Conservation (phyloP, 2,888 invertebrate genomes). For the Eumerus sabulonum region DNA sequence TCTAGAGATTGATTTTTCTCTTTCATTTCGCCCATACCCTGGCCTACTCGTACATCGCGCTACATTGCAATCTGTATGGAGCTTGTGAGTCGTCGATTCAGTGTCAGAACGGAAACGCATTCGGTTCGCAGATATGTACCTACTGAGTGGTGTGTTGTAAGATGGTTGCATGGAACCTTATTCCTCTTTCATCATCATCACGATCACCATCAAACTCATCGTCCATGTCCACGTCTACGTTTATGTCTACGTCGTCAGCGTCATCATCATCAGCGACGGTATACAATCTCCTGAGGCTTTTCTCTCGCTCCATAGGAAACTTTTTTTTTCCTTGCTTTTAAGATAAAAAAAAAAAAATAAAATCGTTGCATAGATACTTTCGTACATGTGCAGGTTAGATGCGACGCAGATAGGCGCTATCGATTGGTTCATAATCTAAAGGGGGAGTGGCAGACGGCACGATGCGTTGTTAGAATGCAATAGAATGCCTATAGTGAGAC, state of each 20-base stretch:
- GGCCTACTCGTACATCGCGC: no score
- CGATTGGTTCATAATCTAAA: slow-evolving; percentile 61
- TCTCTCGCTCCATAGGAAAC: not conserved
- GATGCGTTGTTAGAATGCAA: slow-evolving; percentile 42
- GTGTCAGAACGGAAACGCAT: slow-evolving; percentile 58
- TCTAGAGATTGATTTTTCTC: slow-evolving; percentile 44
- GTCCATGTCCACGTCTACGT: no score
- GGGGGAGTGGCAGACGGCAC: slow-evolving; percentile 33
- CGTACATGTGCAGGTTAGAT: slow-evolving; percentile 53
- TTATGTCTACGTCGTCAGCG: slow-evolving; percentile 11
- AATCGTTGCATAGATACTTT: slow-evolving; percentile 43
- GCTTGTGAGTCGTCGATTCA: not conserved
- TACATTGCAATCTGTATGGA: no score
- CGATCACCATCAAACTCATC: slow-evolving; percentile 19
- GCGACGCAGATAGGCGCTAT: slow-evolving; percentile 51
- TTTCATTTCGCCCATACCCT: slow-evolving; percentile 23
- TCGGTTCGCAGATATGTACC: slow-evolving; percentile 2
- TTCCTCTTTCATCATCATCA: slow-evolving; percentile 64
- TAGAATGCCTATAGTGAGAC: slow-evolving; percentile 1
- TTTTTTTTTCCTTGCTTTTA: slow-evolving; percentile 29
- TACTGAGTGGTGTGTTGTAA: slow-evolving; percentile 42
- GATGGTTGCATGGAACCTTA: slow-evolving; percentile 64
- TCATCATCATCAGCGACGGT: slow-evolving; percentile 1
- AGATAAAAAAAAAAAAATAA: slow-evolving; percentile 23
- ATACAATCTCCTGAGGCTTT: slow-evolving; percentile 28